Base-by-base conservation (phyloP, 1,140 invertebrate species). In the Ylistrum balloti region DNA sequence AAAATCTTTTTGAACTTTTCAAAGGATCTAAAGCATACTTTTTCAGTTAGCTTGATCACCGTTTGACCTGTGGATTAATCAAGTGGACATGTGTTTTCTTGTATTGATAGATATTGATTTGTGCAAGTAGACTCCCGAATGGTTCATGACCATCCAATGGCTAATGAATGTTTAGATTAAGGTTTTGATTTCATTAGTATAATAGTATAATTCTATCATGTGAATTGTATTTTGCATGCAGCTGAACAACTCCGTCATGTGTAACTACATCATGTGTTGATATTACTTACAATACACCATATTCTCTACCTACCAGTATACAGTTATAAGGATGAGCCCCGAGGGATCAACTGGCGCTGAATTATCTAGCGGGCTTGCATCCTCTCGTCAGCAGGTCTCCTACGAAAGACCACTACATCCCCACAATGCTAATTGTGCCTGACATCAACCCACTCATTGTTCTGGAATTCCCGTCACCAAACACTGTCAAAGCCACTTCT, bases 401-500 rank as follows among this genome's bases (percentile, higher is more conserved):
- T 5, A 0, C 20, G n/a, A 74, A 74, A 74, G 56, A 28, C 56
- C n/a, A 74, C 56, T 7, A 74, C n/a, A 74, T 11, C n/a, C 56
- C 3, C 1, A 3, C 9, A 28, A 74, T 74, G n/a, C 56, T 74
- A 74, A 74, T 74, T 74, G 22, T 74, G 1, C n/a, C 22, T 28
- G 56, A 74, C 56, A 74, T 74, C 56, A n/a, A 74, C 56, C 56
- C 56, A 74, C 22, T 74, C 28, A 74, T 28, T 74, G 56, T 74
- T n/a, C 56, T 74, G 22, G n/a, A n/a, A 17, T 45, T 74, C 0
- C 56, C 56, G 28, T 74, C n/a, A n/a, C 56, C n/a, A 28, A 74
- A 28, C n/a, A 74, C 11, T n/a, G 56, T 28, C 56, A 74, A 74
- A 74, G 56, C 56, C 56, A 74, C 56, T 74, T 74, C 56, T n/a